Evolutionary conservation across 1,140 invertebrate genomes (phyloP), one percentile per base, ranked within the genome.

Genomic region (Bombus pascuorum): DNA sequence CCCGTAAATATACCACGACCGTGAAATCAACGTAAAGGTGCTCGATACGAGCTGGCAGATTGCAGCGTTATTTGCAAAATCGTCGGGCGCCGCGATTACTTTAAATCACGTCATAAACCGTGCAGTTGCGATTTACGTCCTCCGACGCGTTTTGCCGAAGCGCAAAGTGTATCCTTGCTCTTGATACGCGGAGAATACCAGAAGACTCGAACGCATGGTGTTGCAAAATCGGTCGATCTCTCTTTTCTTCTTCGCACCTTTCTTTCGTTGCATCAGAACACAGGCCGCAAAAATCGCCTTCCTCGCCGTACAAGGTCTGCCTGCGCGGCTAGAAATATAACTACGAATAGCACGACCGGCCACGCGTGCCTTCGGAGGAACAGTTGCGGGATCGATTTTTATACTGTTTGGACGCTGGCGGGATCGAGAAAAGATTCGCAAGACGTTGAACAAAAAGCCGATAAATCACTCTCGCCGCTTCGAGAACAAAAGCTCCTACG

Each of bases 91-190:
- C 42, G 65, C 42, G 12, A 81, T 78, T 39, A 25, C 22, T 70
- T 72, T 72, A 57, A 80, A 87, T 87, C 86, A 57, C 76, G 53
- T 83, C 74, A 66, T 88, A 87, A 87, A 88, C 44, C 75, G 70
- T 71, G 53, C 39, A 59, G 13, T 37, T 8, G 18, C 22, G n/a
- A 62, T 39, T 53, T 37, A 32, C 18, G 28, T 32, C 22, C 66
- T 47, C 6, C 25, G 22, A 37, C 28, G 57, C 77, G 32, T 59
- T 13, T 8, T 0, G 39, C 25, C 39, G 5, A 10, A 15, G 9
- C 44, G 66, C 32, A 2, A 62, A 32, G 12, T 10, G 39, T 53
- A 47, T 72, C 47, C 47, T 42, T 62, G 59, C 37, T 18, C 32
- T 22, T 53, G 47, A 53, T 53, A 53, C 47, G 18, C 18, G 18